Conservation (phyloP, 1,140 invertebrate species). For the Brachionus asplanchnoidis region DNA sequence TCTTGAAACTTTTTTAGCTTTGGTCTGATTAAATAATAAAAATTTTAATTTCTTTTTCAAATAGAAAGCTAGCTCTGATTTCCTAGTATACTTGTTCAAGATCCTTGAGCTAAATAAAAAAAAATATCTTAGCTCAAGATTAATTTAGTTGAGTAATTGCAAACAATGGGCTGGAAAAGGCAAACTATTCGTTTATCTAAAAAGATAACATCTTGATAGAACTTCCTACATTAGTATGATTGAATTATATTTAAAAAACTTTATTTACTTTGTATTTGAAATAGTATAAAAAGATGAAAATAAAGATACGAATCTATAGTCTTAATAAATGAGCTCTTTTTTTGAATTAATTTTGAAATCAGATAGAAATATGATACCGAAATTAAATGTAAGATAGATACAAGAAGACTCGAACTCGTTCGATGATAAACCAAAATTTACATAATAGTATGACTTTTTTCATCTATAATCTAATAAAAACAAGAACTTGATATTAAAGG, state of each 20-base stretch:
- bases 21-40: not conserved
- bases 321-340: constrained; percentile 1
- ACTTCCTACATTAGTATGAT: not conserved
- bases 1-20: not conserved
- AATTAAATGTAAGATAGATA: not conserved
- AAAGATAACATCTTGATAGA: not conserved
- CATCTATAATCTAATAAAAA: constrained; percentile 9
- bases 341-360: not conserved
- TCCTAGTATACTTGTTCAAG: not conserved
- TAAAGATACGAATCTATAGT: not conserved
- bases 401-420: not conserved
- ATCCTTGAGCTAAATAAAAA: not conserved
- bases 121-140: not conserved
- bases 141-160: constrained; percentile 16
- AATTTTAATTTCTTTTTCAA: not conserved
- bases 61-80: not conserved
- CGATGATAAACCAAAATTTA: constrained; percentile 7
- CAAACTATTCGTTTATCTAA: constrained; percentile 13
- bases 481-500: not conserved
- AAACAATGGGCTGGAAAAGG: not conserved
- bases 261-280: not conserved
- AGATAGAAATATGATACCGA: constrained; percentile 20
- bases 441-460: constrained; percentile 22
- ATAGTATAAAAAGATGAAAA: not conserved
- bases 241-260: not conserved